phyloP scores from a whole-genome alignment of 2,888 invertebrate species.

The Drosophila helvetica region DNA sequence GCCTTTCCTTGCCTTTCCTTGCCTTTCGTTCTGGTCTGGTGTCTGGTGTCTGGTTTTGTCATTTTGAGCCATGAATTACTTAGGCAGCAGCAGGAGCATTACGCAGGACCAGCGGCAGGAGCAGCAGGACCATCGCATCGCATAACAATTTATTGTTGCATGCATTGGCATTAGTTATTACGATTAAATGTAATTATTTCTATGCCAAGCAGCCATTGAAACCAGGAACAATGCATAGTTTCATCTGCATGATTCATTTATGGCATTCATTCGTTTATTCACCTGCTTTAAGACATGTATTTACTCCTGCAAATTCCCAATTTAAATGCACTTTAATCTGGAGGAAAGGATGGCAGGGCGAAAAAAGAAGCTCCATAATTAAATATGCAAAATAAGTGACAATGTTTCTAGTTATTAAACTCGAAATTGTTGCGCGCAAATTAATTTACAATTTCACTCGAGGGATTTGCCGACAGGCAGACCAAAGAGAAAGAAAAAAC shows the following conservation, averaged over 20 bases:
- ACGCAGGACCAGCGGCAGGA: too few relatives aligned
- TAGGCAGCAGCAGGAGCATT: constrained; percentile 34
- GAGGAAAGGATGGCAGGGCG: too few relatives aligned
- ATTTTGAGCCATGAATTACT: constrained; percentile 63
- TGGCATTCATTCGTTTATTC: neutral
- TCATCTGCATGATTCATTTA: constrained; percentile 20
- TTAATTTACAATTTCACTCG: constrained; percentile 48
- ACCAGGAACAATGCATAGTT: constrained; percentile 14
- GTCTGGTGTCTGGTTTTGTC: constrained; percentile 32
- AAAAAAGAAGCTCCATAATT: constrained; percentile 9
- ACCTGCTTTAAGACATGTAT: constrained; percentile 16
- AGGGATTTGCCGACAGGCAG: constrained; percentile 35
- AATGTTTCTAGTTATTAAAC: constrained; percentile 49
- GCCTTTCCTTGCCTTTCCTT: neutral
- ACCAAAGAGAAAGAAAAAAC: constrained; percentile 6
- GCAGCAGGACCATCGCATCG: too few relatives aligned
- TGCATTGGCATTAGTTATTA: constrained; percentile 43
- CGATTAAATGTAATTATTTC: constrained; percentile 42
- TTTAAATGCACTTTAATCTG: constrained; percentile 14
- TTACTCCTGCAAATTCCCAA: constrained; percentile 1
- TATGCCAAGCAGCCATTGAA: neutral
- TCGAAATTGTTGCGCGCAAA: constrained; percentile 48
- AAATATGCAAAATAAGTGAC: constrained; percentile 51
- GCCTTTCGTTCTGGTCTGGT: constrained; percentile 1
- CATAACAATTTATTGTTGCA: constrained; percentile 39